Base-by-base conservation (phyloP, 2,113 vertebrate species). In the Albula glossodonta region DNA sequence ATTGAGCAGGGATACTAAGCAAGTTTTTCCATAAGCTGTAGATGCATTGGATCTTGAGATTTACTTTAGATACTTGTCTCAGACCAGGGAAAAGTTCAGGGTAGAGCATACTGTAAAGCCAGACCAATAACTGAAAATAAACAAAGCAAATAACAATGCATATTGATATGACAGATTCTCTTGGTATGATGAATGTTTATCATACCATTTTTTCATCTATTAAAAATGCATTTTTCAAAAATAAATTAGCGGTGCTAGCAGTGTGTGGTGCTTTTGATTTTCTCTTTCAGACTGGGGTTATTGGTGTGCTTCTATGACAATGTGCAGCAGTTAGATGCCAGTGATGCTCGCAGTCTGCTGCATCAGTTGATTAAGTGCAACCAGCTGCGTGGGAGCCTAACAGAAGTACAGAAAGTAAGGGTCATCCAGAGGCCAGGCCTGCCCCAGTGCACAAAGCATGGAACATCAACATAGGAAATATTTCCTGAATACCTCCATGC, bases 361-460 rank as follows among this genome's bases (percentile, higher is more conserved):
- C 96, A 97, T 82, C 96, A 96, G 88, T 96, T 96, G 94, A 95
- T 97, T 81, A 97, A 96, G 88, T 97, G 96, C 92, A 93, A 92
- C 91, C 96, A 87, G 0, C 86, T 97, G 84, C 88, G 85, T 88
- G 94, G 94, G 81, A 96, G 93, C 90, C 95, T 93, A 82, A 92
- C 94, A 0, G 78, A 89, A 0, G 90, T 96, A 78, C 95, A 94
- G 77, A 94, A 96, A 96, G 96, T 97, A 85, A 51, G 74, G 87
- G n/a, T 15, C 3, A 0, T 9, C 5, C 22, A 63, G 85, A 77
- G 51, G 10, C 31, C 48, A 41, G 85, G 49, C 5, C 48, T 13
- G 6, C 2, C 52, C 17, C 50, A 49, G 2, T 53, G n/a, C n/a
- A 52, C 49, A 78, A 22, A 53, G n/a, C 50, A 31, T 51, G 66